Percentiles rank a stretch among this genome's conserved stretches.
Evolutionary conservation across 30 jellyfish, hydroid and myxozoan genomes (phyloP).

Genomic region (Calvadosia cruxmelitensis): DNA sequence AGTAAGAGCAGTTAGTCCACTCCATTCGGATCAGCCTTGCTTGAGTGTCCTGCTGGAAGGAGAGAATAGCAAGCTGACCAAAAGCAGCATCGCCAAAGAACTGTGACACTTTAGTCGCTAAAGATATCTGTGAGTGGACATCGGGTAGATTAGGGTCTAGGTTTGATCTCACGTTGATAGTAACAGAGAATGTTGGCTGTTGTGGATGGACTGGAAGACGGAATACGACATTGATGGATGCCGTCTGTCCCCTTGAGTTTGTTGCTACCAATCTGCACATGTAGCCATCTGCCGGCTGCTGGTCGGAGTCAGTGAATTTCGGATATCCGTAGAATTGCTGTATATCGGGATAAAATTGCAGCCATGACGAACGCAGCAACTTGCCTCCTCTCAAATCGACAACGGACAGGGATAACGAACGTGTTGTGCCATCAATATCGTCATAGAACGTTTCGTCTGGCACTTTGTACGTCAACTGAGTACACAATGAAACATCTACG

Average conservation of each 20-base stretch:
- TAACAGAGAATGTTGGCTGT: constrained; percentile 17
- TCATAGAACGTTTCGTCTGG: constrained; percentile 84
- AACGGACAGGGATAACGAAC: constrained; percentile 23
- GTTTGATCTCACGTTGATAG: constrained; percentile 3
- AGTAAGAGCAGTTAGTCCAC: constrained; percentile 64
- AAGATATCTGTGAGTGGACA: constrained; percentile 57
- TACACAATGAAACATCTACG: neutral
- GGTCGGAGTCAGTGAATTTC: constrained; percentile 26
- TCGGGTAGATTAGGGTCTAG: constrained; percentile 56
- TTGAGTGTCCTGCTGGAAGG: constrained; percentile 17
- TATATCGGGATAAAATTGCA: neutral
- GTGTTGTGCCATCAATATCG: constrained; percentile 59
- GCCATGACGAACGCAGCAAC: neutral
- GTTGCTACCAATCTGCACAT: constrained; percentile 48
- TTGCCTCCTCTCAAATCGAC: neutral
- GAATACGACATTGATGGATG: constrained; percentile 38
- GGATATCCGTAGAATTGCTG: constrained; percentile 57
- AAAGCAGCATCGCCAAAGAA: constrained; percentile 46
- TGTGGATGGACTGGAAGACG: constrained; percentile 54
- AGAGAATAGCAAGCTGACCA: constrained; percentile 18
- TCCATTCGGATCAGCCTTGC: constrained; percentile 7
- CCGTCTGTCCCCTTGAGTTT: constrained; percentile 47
- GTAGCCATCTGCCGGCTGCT: constrained; percentile 38
- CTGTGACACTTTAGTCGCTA: constrained; percentile 44
- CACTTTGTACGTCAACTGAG: constrained; percentile 12